Evolutionary conservation across 2,797 vertebrate genomes (phyloP).

Genomic region (Periophthalmus magnuspinnatus): DNA sequence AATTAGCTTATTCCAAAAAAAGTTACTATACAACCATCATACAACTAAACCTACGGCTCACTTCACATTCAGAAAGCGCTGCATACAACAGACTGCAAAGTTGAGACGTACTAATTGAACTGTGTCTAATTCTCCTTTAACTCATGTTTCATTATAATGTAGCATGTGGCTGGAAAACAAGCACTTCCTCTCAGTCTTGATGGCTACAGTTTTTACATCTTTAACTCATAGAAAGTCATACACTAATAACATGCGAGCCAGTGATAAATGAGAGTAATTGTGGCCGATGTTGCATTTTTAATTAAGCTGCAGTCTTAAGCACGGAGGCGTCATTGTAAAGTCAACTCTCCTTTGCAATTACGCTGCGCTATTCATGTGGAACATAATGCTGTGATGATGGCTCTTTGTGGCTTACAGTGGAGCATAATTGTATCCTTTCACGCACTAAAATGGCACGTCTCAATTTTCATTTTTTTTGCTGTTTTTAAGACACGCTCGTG

Average conservation of each 20-base stretch:
- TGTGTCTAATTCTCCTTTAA: constrained; percentile 31
- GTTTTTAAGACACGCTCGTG: constrained; percentile 31
- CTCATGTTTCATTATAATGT: constrained; percentile 52
- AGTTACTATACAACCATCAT: not conserved
- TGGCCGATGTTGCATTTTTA: constrained; percentile 69
- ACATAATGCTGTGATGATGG: constrained; percentile 73
- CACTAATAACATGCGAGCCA: constrained; percentile 58
- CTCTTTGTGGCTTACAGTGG: constrained; percentile 71
- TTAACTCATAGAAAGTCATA: constrained; percentile 36
- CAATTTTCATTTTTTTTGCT: constrained; percentile 42
- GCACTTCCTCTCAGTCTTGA: constrained; percentile 53
- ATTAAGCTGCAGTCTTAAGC: constrained; percentile 72
- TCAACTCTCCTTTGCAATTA: constrained; percentile 75
- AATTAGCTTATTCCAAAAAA: not conserved
- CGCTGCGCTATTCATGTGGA: constrained; percentile 70
- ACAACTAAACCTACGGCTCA: not conserved
- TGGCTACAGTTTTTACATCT: constrained; percentile 53
- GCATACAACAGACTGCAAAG: not conserved
- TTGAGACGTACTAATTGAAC: constrained; percentile 32
- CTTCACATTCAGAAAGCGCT: not conserved
- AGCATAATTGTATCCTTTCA: constrained; percentile 72
- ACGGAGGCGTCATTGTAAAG: constrained; percentile 71
- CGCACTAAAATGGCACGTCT: constrained; percentile 63
- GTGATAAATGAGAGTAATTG: constrained; percentile 72
- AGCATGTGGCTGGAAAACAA: constrained; percentile 39